A percentile compares a stretch with the other conserved stretches of the same genome.
Conservation (phyloP, 2,888 invertebrate genomes). For the Cheilosia urbana region DNA sequence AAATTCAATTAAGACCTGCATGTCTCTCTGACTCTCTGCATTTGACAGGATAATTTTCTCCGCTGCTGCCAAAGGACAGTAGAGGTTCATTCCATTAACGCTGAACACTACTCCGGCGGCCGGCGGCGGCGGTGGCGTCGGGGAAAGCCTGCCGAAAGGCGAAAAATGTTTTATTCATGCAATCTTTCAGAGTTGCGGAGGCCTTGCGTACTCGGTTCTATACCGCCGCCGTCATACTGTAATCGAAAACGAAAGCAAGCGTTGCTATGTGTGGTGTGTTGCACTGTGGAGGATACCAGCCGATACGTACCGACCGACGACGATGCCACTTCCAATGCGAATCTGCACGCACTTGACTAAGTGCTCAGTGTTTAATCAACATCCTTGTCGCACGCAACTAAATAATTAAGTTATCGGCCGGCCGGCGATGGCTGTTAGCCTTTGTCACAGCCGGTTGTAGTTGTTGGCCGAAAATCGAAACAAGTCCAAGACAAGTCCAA, state of each 20-base stretch:
- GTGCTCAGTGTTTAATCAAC: conserved; percentile 79
- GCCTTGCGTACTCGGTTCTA: background rate
- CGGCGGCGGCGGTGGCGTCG: conserved; percentile 9
- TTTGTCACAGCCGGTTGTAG: conserved; percentile 56
- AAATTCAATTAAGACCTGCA: conserved; percentile 76
- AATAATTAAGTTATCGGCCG: conserved; percentile 78
- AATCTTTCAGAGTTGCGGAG: conserved; percentile 49
- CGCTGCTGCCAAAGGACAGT: conserved; percentile 71
- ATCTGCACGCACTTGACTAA: conserved; percentile 78
- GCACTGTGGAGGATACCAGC: conserved; percentile 36
- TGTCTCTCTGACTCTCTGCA: conserved; percentile 73
- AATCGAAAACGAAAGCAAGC: conserved; percentile 62
- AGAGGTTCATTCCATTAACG: conserved; percentile 74
- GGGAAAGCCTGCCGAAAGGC: conserved; percentile 39
- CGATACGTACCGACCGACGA: conserved; percentile 28
- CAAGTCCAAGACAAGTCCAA: conserved; percentile 36
- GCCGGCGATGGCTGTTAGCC: conserved; percentile 63
- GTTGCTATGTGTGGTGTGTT: conserved; percentile 34
- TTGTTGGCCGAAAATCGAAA: conserved; percentile 30
- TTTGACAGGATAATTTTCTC: conserved; percentile 76
- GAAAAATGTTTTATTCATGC: conserved; percentile 73
- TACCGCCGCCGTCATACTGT: background rate
- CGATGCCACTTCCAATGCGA: conserved; percentile 67
- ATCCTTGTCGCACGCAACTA: conserved; percentile 78
- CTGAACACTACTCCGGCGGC: conserved; percentile 28